Conservation (phyloP, 2,113 vertebrate species). For the Oenanthe oenanthe region DNA sequence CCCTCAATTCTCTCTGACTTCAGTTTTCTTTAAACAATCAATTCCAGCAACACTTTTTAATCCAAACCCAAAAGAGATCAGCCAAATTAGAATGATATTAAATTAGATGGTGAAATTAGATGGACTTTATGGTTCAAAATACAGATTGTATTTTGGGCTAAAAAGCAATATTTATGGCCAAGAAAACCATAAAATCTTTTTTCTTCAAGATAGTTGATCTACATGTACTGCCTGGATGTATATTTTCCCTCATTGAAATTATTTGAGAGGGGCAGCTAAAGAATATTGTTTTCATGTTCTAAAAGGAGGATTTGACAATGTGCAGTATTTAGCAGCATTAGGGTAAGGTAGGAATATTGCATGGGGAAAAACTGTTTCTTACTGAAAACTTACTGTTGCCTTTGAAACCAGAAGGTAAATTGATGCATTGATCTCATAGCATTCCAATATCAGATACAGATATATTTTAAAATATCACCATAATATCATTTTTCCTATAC, state of each 20-base stretch:
- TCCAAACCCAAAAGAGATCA: neutral
- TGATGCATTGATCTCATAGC: neutral
- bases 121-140: neutral
- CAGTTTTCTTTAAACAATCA: neutral
- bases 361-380: neutral
- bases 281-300: neutral
- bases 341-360: neutral
- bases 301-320: neutral
- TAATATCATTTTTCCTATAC: neutral
- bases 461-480: neutral
- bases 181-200: neutral
- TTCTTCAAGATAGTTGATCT: neutral
- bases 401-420: neutral
- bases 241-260: neutral
- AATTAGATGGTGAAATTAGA: neutral
- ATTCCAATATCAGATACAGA: neutral
- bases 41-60: neutral
- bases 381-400: neutral
- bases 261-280: neutral
- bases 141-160: neutral
- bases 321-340: neutral
- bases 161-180: neutral
- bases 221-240: neutral
- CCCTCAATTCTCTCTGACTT: neutral
- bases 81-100: neutral